Conservation (phyloP, 2,888 invertebrate species). For the Lapara coniferarum region DNA sequence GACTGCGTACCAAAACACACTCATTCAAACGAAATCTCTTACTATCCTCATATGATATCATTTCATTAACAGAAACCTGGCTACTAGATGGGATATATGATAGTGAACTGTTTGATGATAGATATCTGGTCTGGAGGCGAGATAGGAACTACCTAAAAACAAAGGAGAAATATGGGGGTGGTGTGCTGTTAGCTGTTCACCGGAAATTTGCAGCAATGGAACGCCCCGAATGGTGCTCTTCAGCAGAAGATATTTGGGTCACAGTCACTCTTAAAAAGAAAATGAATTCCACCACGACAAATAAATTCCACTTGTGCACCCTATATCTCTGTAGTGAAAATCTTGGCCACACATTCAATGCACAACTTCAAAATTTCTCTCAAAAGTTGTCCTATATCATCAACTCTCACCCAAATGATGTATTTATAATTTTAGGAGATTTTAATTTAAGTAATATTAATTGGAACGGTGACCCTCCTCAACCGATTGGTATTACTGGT, state of each 20-base stretch:
- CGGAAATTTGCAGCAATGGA: background rate
- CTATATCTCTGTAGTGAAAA: background rate
- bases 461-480: background rate
- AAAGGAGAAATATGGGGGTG: background rate
- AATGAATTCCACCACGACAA: background rate
- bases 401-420: background rate
- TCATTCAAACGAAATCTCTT: too few species aligned
- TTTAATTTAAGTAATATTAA: background rate
- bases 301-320: background rate
- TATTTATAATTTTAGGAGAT: background rate
- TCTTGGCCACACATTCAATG: background rate
- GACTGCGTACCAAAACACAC: too few species aligned
- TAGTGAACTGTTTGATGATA: too few species aligned
- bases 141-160: background rate
- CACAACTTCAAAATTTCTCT: background rate
- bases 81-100: too few species aligned
- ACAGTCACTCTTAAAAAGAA: background rate
- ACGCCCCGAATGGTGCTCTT: slow-evolving; percentile 3
- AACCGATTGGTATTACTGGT: background rate
- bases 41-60: too few species aligned
- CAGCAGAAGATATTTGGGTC: slow-evolving; percentile 2
- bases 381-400: background rate
- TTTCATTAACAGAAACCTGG: too few species aligned
- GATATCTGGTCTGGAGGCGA: background rate
- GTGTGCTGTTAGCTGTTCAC: background rate